Conservation (phyloP, 2,888 invertebrate genomes). For the Epinotia bilunana region DNA sequence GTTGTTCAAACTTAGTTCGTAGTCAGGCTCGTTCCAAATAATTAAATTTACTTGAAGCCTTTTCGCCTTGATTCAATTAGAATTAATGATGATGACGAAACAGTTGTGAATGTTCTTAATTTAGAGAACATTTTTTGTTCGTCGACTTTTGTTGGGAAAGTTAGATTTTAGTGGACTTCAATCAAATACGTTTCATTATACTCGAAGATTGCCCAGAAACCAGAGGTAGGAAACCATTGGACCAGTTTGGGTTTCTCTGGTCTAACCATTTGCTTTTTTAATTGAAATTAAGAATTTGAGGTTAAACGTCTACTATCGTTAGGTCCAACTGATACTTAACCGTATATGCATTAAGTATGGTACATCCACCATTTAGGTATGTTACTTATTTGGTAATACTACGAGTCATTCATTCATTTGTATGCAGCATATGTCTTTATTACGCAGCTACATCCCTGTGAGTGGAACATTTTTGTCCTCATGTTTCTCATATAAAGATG, state of each 20-base stretch:
- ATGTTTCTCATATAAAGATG: background rate
- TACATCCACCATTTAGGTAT: background rate
- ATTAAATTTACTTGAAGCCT: constrained; percentile 40
- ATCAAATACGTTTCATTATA: background rate
- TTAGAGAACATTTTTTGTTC: constrained; percentile 5
- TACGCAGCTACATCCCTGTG: background rate
- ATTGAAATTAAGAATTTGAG: no score
- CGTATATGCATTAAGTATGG: background rate
- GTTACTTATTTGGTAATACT: background rate
- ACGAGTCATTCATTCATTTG: constrained; percentile 8
- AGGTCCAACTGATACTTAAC: no score
- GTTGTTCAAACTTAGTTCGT: constrained; percentile 35
- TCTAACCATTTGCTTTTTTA: background rate
- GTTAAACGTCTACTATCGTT: no score
- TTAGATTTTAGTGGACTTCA: background rate
- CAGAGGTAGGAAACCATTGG: background rate
- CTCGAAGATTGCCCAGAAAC: background rate
- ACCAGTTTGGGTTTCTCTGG: background rate
- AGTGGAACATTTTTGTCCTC: constrained; percentile 1
- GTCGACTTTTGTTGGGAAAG: constrained; percentile 8
- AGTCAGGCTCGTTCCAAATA: constrained; percentile 35
- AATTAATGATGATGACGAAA: constrained; percentile 36
- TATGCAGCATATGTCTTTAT: constrained; percentile 7
- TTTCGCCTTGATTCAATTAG: constrained; percentile 33
- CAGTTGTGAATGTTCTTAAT: constrained; percentile 35